phyloP scores from a whole-genome alignment of 1,140 invertebrate species.

The Centruroides vittatus region DNA sequence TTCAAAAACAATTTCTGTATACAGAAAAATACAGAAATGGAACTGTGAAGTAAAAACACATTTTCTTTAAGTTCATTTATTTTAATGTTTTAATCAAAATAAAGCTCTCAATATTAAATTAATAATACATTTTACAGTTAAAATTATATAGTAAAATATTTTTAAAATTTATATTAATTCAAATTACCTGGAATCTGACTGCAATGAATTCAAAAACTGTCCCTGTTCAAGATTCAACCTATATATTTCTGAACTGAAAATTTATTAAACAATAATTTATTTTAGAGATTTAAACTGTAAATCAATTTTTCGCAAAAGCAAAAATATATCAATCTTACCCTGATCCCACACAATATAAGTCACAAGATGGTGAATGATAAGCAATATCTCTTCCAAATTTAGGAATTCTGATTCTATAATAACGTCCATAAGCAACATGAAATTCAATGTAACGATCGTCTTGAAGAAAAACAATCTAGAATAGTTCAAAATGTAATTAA shows the following conservation, averaged over 20 bases:
- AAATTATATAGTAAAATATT: too few relatives aligned
- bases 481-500: slow-evolving; percentile 1
- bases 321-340: slow-evolving; percentile 37
- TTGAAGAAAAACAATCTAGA: slow-evolving; percentile 42
- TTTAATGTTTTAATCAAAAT: too few relatives aligned
- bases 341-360: slow-evolving; percentile 79
- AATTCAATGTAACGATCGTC: slow-evolving; percentile 77
- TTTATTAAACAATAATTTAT: background rate
- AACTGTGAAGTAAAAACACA: too few relatives aligned
- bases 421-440: slow-evolving; percentile 79
- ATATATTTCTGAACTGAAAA: slow-evolving; percentile 71
- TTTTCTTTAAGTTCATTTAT: too few relatives aligned
- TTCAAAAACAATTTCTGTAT: too few relatives aligned
- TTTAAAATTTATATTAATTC: too few relatives aligned
- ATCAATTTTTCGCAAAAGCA: background rate
- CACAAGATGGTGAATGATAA: slow-evolving; percentile 79
- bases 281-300: too few relatives aligned
- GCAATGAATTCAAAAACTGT: slow-evolving; percentile 72
- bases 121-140: too few relatives aligned
- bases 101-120: too few relatives aligned
- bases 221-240: slow-evolving; percentile 91
- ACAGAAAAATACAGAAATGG: too few relatives aligned
- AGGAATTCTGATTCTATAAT: slow-evolving; percentile 82
- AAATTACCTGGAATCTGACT: slow-evolving; percentile 50
- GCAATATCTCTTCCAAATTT: slow-evolving; percentile 88